Base-by-base conservation (phyloP, 1,140 invertebrate species). In the Lethrus apterus region DNA sequence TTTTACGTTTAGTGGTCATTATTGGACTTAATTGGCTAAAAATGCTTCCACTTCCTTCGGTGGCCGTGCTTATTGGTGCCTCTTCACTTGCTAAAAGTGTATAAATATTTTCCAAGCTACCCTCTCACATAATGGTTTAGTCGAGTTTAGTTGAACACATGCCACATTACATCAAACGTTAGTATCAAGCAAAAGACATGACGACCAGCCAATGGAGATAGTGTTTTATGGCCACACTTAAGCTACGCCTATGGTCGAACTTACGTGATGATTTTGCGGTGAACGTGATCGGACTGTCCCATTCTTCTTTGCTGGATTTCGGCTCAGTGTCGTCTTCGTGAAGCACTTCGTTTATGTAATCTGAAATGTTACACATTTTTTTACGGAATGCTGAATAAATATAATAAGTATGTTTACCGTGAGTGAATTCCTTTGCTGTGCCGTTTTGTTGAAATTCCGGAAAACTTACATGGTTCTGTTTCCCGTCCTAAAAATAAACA, bases 391-490 rank as follows among this genome's bases (percentile, higher is more conserved):
- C 17, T 15, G 14, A 29, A 13, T 29, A 15, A n/a, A 14, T 30
- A 24, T 29, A 44, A 33, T 17, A 30, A 44, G 23, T 30, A 8
- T 2, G 13, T 13, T 78, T 78, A 88, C 86, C 86, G 76, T 86
- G 80, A 61, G 83, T 80, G 71, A 89, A 85, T 69, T 87, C 79
- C 72, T 88, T 88, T 15, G 82, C 84, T 56, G 83, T 83, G 60
- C 84, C 84, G 59, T 89, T 89, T 72, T 86, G 84, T 69, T 87
- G 84, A 62, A 88, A 84, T 70, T 86, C 84, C 10, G 84, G 84
- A 69, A 89, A 89, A 66, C 83, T 87, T 34, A 89, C 86, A 69
- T 88, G 85, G 67, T 87, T 87, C 60, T 82, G 78, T 70, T 86
- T 87, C 35, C 84, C 84, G 66, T 83, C 80, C 82, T 84, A 65